Conservation (phyloP, 2,113 vertebrate species). For the Mesitornis unicolor region DNA sequence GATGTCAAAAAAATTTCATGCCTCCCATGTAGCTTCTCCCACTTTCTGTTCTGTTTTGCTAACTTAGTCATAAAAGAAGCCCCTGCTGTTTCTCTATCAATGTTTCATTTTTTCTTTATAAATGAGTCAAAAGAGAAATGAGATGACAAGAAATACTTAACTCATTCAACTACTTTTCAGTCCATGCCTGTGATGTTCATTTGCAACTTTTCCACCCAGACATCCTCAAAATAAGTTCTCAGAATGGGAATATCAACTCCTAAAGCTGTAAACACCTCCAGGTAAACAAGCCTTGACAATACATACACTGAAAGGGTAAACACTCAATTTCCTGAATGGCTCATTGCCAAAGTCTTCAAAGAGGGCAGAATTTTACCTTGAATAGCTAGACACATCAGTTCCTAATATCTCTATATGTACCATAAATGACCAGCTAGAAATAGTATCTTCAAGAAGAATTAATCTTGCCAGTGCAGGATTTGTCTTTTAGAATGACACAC, state of each 20-base stretch:
- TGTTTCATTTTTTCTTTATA: not conserved
- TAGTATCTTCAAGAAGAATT: not conserved
- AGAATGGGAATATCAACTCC: not conserved
- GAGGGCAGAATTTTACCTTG: not conserved
- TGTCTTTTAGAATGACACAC: not conserved
- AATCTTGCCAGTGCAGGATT: not conserved
- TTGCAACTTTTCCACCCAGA: not conserved
- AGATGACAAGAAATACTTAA: not conserved
- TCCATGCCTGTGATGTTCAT: not conserved
- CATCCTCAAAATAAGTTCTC: not conserved
- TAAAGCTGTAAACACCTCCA: not conserved
- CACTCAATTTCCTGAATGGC: not conserved
- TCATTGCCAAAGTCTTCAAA: not conserved
- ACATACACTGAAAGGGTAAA: not conserved
- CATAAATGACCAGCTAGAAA: not conserved
- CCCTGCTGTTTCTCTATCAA: not conserved
- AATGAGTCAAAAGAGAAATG: not conserved
- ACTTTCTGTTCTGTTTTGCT: conserved; percentile 11
- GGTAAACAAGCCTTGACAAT: not conserved
- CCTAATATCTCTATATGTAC: not conserved
- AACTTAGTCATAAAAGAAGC: not conserved
- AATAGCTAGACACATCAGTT: not conserved
- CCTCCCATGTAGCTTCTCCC: not conserved
- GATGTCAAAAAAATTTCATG: not conserved
- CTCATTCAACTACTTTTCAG: not conserved